Conservation (phyloP, 2,113 vertebrate genomes). For the Eubucco bourcierii region DNA sequence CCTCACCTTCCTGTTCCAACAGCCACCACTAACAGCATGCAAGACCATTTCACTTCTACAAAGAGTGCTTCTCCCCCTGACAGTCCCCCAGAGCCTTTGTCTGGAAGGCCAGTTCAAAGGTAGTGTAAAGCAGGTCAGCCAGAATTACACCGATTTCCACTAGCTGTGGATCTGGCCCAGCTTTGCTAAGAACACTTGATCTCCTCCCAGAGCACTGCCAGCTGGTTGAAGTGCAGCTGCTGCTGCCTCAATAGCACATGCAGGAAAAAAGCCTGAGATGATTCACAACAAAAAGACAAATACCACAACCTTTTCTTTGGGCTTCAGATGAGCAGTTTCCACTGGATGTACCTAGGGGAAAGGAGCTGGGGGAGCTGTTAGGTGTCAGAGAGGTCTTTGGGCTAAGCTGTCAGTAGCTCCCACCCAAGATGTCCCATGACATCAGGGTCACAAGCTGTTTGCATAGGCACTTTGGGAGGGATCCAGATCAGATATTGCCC, state of each 20-base stretch:
- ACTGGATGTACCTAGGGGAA: background rate
- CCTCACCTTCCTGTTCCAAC: background rate
- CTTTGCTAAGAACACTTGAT: conserved; percentile 11
- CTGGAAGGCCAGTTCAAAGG: background rate
- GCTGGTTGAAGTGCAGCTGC: conserved; percentile 48
- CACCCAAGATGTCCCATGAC: background rate
- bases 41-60: background rate
- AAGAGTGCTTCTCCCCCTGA: background rate
- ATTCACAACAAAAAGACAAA: background rate
- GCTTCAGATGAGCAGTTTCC: background rate
- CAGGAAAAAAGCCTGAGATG: background rate
- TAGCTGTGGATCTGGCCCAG: conserved; percentile 1
- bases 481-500: background rate
- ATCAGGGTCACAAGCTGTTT: background rate
- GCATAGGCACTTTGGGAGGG: background rate
- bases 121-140: background rate
- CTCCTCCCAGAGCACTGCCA: background rate
- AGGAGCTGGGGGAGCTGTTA: background rate
- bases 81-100: background rate
- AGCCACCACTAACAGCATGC: background rate
- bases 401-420: background rate
- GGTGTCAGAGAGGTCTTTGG: background rate
- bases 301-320: background rate
- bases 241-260: background rate
- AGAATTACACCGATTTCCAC: background rate